A percentile compares a stretch with the other conserved stretches of the same genome.
These are phyloP conservation scores for Perizoma affinitatum DNA, from an alignment of 2,888 invertebrate species.

Conservation along the genomic window DNA sequence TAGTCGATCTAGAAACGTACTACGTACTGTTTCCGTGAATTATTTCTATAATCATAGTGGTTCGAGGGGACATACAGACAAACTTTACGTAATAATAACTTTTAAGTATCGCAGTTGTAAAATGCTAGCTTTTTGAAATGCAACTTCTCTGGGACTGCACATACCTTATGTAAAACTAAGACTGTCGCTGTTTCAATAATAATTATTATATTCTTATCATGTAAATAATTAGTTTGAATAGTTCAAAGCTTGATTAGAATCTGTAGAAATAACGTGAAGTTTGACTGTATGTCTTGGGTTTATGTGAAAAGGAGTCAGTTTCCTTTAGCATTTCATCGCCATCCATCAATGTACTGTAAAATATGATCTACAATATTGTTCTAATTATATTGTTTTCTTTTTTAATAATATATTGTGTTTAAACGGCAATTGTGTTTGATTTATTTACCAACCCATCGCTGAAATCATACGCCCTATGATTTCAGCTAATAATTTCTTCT, in stretches of 20 bases:
- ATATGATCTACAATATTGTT: constrained; percentile 77
- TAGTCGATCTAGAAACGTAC: background rate
- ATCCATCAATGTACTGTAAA: constrained; percentile 55
- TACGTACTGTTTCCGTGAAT: constrained; percentile 14
- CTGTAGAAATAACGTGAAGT: constrained; percentile 17
- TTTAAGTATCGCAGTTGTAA: constrained; percentile 5
- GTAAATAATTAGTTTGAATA: constrained; percentile 17
- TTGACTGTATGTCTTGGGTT: constrained; percentile 19
- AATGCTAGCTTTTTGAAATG: constrained; percentile 22
- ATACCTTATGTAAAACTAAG: constrained; percentile 20
- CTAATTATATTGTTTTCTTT: constrained; percentile 79
- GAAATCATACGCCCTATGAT: background rate
- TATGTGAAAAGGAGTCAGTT: constrained; percentile 23
- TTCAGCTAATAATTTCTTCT: too few relatives aligned
- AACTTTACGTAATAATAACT: constrained; percentile 16
- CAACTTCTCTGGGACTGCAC: background rate
- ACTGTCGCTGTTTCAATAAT: constrained; percentile 19
- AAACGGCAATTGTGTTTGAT: constrained; percentile 58
- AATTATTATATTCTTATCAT: constrained; percentile 3
- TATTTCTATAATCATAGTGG: constrained; percentile 4
- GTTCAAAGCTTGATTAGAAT: constrained; percentile 22
- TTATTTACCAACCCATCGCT: constrained; percentile 3
- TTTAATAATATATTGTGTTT: constrained; percentile 84
- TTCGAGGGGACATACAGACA: constrained; percentile 20
- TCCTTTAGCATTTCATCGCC: constrained; percentile 28